Base-by-base conservation (phyloP, 2,888 invertebrate genomes). In the Cataglyphis altisquamis region DNA sequence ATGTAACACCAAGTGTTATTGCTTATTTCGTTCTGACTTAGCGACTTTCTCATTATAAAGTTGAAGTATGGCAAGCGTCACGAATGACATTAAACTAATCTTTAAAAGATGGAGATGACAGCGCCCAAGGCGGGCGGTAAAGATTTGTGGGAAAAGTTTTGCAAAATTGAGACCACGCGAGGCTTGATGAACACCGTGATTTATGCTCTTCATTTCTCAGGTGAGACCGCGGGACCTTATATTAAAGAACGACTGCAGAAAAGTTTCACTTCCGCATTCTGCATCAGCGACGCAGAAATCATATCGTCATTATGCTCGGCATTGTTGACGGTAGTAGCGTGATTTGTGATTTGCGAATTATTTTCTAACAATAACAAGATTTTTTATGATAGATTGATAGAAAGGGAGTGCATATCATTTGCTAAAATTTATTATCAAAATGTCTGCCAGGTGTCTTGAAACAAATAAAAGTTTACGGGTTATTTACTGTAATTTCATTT, bases 121-220 rank as follows among this genome's bases (percentile, higher is more conserved):
- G 62, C 86, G 75, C 66, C 41, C 60, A 36, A 60, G 86, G 63
- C 84, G 78, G 57, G 29, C 60, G 68, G 62, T 9, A 36, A 82
- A 86, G 85, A 87, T 86, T 87, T 87, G 87, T 84, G 84, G 73
- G 78, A 5, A 90, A 90, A 90, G 80, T 88, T 90, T 70, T 82
- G 86, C 41, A 85, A 88, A 87, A 90, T 90, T 83, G 86, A 86
- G 82, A 84, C 84, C 82, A 45, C 84, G 73, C 78, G 70, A 78
- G 39, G 80, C 84, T 81, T 86, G 88, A 89, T 89, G 82, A 87
- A 84, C 87, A 72, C 66, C 84, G 70, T 88, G 88, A 89, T 90
- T 89, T 88, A 89, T 85, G 82, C 77, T 68, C 62, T 87, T 88
- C 89, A 87, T 89, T 88, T 90, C 84, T 87, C 88, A 83, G 73